These are phyloP conservation scores for Oscheius sp. DNA, from an alignment of 2,888 invertebrate genomes.

Conservation along the genomic window DNA sequence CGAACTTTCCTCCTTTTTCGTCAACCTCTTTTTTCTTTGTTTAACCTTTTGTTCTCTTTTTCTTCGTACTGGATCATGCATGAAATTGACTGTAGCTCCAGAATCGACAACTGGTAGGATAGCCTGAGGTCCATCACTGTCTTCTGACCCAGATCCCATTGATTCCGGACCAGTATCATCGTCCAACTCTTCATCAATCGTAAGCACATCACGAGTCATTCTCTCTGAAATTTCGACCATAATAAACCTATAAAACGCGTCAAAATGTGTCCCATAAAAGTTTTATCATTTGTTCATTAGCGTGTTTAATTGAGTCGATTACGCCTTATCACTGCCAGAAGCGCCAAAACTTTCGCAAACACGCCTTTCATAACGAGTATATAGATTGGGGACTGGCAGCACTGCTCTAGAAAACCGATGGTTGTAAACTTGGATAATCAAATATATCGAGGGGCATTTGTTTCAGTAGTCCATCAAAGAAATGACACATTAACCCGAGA, in stretches of 20 bases:
- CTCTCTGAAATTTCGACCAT: not conserved
- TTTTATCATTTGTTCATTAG: slow-evolving; percentile 24
- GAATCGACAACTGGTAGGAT: not conserved
- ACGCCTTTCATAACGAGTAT: not conserved
- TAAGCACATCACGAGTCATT: slow-evolving; percentile 21
- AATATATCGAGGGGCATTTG: not conserved
- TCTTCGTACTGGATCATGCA: slow-evolving; percentile 11
- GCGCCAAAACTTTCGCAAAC: slow-evolving; percentile 16
- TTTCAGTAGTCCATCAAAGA: slow-evolving; percentile 1
- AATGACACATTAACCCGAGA: slow-evolving; percentile 10
- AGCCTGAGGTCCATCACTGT: not conserved
- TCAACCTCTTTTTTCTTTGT: slow-evolving; percentile 33
- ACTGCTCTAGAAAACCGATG: too few relatives aligned
- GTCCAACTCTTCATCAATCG: slow-evolving; percentile 16
- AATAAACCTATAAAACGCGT: not conserved
- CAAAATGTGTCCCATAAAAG: slow-evolving; percentile 13
- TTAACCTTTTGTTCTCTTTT: slow-evolving; percentile 23
- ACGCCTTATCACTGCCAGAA: slow-evolving; percentile 18
- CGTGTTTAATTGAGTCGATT: slow-evolving; percentile 24
- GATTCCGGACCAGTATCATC: not conserved
- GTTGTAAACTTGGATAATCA: too few relatives aligned
- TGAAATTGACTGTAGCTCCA: slow-evolving; percentile 13
- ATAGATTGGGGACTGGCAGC: not conserved
- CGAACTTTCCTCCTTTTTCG: slow-evolving; percentile 37
- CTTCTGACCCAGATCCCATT: slow-evolving; percentile 2